Evolutionary conservation across 1,140 invertebrate genomes (phyloP), one percentile per base, ranked within the genome.

Genomic region (Dendrolimus kikuchii): DNA sequence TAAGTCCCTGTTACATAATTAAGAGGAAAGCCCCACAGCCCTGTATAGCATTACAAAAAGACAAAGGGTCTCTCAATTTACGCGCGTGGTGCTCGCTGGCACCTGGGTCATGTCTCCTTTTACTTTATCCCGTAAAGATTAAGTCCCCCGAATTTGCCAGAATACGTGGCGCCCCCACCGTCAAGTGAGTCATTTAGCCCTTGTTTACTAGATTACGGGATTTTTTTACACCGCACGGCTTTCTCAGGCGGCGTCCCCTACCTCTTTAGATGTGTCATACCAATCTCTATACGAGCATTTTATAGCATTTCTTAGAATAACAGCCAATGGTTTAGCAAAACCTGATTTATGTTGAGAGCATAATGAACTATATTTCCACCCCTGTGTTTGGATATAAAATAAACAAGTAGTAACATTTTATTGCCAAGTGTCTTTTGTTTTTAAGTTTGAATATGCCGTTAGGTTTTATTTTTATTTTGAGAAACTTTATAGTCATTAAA

Each of bases 121-220:
- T 83, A 86, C 80, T 81, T 83, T 86, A 80, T 81, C 74, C 73
- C 74, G 72, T 76, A 77, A 83, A 86, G 81, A 84, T 82, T 86
- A 82, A 82, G 80, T 80, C 72, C 75, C 78, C 73, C 60, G 59
- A 77, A 77, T 74, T 76, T 72, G 64, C 59, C 62, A 63, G 68
- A 66, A 81, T 77, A 73, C 77, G 74, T 76, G 64, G 74, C 71
- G 71, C 72, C 72, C 77, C 80, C 70, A 60, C 70, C 52, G 69
- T 70, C 71, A 78, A 83, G 77, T 83, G 78, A 83, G 79, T 82
- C 79, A 84, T 86, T 86, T 82, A 69, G 66, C 73, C 71, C 76
- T 74, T 84, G 82, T 84, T 86, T 84, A 86, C 77, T 80, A 82
- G 76, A 86, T 86, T 86, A 86, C 74, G 77, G 78, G 77, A 75